Evolutionary conservation across 2,113 vertebrate species (phyloP), one percentile per base, ranked within the genome.

Genomic region (Chunga burmeisteri): DNA sequence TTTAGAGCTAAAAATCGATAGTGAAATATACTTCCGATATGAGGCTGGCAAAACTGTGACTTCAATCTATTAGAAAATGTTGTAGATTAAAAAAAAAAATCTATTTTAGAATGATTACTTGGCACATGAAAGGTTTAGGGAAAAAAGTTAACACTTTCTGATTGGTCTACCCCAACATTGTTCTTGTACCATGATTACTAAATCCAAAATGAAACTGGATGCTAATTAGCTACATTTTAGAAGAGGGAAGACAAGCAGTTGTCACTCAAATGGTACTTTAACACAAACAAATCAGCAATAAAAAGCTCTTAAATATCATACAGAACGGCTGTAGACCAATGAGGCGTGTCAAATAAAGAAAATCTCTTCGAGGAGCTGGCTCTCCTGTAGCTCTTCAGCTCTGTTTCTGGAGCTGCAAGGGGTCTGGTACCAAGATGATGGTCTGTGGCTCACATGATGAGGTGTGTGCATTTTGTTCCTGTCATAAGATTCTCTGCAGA

Each of bases 331-430:
- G 78, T 30, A 94, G 83, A 53, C 36, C 40, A 42, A 44, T 10
- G 56, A 87, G 38, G 40, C 32, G 42, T 71, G 98, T 98, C 98
- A 99, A 97, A 99, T 99, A 95, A 99, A 99, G 98, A 99, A 99
- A 86, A 99, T 99, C 53, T 99, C 99, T 94, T 99, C 98, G 4
- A 99, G 98, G 58, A 99, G 99, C 58, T 96, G 98, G 81, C 98
- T 99, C 97, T 99, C 99, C 81, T 99, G 98, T 62, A 98, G 94
- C 36, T 98, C 98, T 22, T 98, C 98, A 9, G 81, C 81, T 93
- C 90, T 96, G 50, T 62, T 96, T 36, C n/a, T 47, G 97, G 97
- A 65, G 88, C 98, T 62, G 44, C 11, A 23, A 50, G 97, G 75
- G 7, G 14, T 74, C 83, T 91, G 95, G 78, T 77, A 92, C 94